phyloP scores from a whole-genome alignment of 2,797 vertebrate genomes.

The Ammospiza maritima region DNA sequence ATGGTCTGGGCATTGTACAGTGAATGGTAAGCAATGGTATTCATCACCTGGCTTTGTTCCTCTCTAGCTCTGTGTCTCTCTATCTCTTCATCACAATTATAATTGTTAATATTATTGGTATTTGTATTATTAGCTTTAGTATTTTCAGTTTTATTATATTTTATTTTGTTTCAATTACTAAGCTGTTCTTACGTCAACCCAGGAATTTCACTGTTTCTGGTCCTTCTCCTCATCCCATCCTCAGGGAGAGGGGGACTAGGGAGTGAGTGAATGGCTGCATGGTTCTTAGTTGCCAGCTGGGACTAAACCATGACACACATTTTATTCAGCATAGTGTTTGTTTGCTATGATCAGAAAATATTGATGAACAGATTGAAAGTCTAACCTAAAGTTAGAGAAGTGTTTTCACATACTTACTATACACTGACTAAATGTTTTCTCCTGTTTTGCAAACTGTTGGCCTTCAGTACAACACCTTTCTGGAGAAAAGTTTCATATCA shows the following conservation, averaged over 20 bases:
- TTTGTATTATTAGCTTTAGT: background rate
- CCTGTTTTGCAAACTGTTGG: background rate
- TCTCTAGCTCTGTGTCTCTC: background rate
- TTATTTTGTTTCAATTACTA: background rate
- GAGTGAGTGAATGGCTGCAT: background rate
- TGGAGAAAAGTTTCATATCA: background rate
- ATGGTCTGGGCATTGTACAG: background rate
- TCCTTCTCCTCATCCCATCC: background rate
- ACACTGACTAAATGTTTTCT: background rate
- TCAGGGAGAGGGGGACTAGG: accelerated
- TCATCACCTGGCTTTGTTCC: background rate
- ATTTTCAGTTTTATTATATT: background rate
- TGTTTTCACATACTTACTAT: background rate
- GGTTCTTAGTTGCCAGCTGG: background rate
- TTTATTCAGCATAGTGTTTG: background rate
- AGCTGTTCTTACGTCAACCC: background rate
- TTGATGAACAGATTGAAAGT: background rate
- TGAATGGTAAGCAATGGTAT: background rate
- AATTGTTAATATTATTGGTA: background rate
- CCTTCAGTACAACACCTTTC: background rate
- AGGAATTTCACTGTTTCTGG: background rate
- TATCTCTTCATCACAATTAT: background rate
- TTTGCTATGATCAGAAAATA: background rate
- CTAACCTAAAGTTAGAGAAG: background rate
- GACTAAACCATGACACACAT: accelerated